These are phyloP conservation scores for Elmis aenea DNA, from an alignment of 2,888 invertebrate species.

Conservation along the genomic window DNA sequence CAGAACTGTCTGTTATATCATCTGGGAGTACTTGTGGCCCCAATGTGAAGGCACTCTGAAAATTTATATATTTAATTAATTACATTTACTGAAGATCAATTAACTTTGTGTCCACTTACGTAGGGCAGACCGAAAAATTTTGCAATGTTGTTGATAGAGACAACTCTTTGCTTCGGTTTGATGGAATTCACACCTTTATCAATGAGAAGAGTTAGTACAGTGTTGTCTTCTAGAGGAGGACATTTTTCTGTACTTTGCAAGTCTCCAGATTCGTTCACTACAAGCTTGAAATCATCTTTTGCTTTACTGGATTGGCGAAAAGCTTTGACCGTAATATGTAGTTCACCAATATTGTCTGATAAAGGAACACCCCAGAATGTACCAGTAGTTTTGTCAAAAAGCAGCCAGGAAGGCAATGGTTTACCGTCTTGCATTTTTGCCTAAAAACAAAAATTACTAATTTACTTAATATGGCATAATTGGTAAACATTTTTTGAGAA, in stretches of 20 bases:
- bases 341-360: constrained; percentile 60
- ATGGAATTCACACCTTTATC: constrained; percentile 62
- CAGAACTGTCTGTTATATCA: constrained; percentile 46
- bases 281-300: constrained; percentile 64
- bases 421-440: constrained; percentile 43
- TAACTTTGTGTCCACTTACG: constrained; percentile 48
- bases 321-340: constrained; percentile 59
- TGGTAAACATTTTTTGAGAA: no score
- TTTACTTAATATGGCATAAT: neutral
- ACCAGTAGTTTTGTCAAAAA: constrained; percentile 65
- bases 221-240: constrained; percentile 38
- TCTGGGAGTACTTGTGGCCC: constrained; percentile 45
- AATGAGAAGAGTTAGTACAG: constrained; percentile 61
- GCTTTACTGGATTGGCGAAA: constrained; percentile 45
- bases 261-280: constrained; percentile 48
- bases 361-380: constrained; percentile 71
- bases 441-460: constrained; percentile 33
- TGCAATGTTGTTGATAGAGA: constrained; percentile 66
- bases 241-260: constrained; percentile 28
- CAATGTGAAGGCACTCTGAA: constrained; percentile 52
- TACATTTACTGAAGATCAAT: neutral
- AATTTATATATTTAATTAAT: constrained; percentile 17
- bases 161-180: constrained; percentile 58
- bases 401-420: constrained; percentile 61
- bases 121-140: constrained; percentile 63